phyloP scores from a whole-genome alignment of 2,113 vertebrate species.

The Pomatostomus ruficeps region DNA sequence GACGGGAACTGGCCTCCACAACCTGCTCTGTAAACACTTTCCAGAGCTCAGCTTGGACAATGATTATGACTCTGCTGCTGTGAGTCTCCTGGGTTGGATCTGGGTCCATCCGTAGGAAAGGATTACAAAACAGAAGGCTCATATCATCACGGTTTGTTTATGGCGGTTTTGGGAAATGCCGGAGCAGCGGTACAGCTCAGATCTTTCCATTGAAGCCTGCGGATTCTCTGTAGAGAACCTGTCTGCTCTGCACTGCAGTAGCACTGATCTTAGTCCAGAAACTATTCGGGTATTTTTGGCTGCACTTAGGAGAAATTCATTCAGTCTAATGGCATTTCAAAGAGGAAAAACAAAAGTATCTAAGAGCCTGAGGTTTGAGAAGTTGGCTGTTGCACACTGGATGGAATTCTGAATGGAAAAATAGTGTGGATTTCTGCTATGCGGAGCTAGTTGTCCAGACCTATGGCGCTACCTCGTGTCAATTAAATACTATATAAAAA shows the following conservation, averaged over 20 bases:
- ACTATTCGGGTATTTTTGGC: not conserved
- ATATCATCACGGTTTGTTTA: not conserved
- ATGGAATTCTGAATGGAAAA: conserved; percentile 47
- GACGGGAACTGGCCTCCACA: not conserved
- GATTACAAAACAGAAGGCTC: not conserved
- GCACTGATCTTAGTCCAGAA: conserved; percentile 6
- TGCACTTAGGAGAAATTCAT: not conserved
- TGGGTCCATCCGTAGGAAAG: not conserved
- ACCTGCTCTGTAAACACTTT: not conserved
- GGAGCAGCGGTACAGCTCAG: fast-evolving
- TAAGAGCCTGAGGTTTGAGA: not conserved
- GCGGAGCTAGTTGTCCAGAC: not conserved
- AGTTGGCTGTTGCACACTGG: not conserved
- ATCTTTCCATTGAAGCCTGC: not conserved
- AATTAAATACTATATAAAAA: not conserved
- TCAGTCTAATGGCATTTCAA: not conserved
- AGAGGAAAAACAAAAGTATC: conserved; percentile 37
- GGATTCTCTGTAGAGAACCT: not conserved
- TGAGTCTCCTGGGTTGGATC: not conserved
- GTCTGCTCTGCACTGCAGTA: not conserved
- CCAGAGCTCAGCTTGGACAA: not conserved
- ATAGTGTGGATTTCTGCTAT: not conserved
- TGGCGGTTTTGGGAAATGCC: not conserved
- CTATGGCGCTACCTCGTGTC: not conserved
- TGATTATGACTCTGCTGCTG: not conserved